Percentiles rank a stretch among this genome's conserved stretches.
Evolutionary conservation across 1,140 invertebrate species (phyloP).

Genomic region (Ladona fulva): DNA sequence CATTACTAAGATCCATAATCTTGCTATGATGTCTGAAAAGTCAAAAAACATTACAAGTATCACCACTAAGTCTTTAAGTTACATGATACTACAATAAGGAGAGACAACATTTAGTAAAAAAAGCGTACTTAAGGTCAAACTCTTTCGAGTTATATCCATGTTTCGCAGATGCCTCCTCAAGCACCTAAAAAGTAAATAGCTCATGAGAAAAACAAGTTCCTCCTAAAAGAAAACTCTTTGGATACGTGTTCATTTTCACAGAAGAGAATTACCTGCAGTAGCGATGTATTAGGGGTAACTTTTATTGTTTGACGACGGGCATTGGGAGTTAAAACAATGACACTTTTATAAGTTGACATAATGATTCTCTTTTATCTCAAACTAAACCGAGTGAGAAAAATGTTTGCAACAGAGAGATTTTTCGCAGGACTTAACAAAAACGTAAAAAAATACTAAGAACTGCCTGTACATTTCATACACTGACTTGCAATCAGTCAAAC

Average conservation of each 20-base stretch:
- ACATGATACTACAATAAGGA: neutral
- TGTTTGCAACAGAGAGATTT: too few species aligned
- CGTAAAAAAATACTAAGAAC: too few species aligned
- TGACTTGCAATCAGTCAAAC: too few species aligned
- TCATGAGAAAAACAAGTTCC: neutral
- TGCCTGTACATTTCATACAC: too few species aligned
- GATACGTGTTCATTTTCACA: neutral
- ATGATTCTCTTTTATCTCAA: neutral
- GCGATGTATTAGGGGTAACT: conserved; percentile 56
- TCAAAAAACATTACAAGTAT: conserved; percentile 22
- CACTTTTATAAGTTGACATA: conserved; percentile 26
- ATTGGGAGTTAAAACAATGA: conserved; percentile 56
- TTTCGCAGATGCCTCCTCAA: conserved; percentile 71
- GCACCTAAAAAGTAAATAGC: conserved; percentile 44
- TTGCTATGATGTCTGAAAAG: conserved; percentile 61
- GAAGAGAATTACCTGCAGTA: conserved; percentile 50
- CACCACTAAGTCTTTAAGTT: neutral
- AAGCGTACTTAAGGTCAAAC: conserved; percentile 57
- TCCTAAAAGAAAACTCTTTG: neutral
- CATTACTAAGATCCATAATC: conserved; percentile 57
- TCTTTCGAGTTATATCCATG: conserved; percentile 57
- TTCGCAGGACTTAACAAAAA: too few species aligned
- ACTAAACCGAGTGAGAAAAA: too few species aligned
- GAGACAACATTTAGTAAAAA: neutral
- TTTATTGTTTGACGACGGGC: conserved; percentile 56